Base-by-base conservation (phyloP, 2,113 vertebrate genomes). In the Platichthys stellatus region DNA sequence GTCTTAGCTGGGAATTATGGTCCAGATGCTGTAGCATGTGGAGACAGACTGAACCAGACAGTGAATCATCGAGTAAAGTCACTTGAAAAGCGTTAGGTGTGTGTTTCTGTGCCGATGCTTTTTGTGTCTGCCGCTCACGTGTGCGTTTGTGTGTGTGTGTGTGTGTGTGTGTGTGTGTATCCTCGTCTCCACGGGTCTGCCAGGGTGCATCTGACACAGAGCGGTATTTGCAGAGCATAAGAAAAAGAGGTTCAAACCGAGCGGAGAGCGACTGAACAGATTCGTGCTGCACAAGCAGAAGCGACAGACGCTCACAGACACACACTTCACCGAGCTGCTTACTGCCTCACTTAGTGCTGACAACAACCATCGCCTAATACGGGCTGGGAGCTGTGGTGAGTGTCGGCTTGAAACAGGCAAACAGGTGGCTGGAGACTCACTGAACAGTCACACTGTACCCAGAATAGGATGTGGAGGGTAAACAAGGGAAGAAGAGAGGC, bases 41-140 rank as follows among this genome's bases (percentile, higher is more conserved):
- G 74, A 74, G 74, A 72, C 77, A 81, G 64, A 67, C 68, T 56
- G 61, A 71, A 77, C 8, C 64, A 84, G 69, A 80, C 82, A 63
- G 63, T 85, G 89, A 89, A 72, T 89, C 82, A 88, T 86, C 45
- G 12, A 62, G 65, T 20, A 61, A 80, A 81, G 76, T 38, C 72
- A 85, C 68, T 74, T 69, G 35, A 67, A 70, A 59, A 70, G 56
- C 60, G 74, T 76, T 70, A 63, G 72, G 69, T 71, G 71, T 72
- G 54, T 1, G 14, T 78, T 57, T 59, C 45, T 72, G 65, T 63
- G 62, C 9, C 3, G 9, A 20, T 7, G 31, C 28, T 56, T 28
- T 59, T 40, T 24, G 35, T 38, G 35, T 38, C 40, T 2, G 2
- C 11, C 11, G 11, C 11, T 12, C 40, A 13, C 12, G 40, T 18